Evolutionary conservation across 2,888 invertebrate species (phyloP).

Genomic region (Brenthis daphne): DNA sequence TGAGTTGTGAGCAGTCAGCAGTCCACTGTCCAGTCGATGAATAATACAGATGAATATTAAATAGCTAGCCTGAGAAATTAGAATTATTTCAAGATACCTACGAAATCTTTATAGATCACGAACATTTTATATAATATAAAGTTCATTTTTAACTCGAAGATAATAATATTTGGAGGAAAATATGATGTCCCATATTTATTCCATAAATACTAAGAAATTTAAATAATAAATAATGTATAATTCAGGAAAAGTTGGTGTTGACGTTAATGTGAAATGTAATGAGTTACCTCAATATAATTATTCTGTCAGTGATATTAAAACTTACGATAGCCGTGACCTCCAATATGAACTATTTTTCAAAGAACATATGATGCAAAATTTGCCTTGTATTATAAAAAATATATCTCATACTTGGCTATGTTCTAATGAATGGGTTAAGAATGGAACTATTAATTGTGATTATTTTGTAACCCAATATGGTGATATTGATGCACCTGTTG

Average conservation of each 20-base stretch:
- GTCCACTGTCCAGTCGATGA: no score
- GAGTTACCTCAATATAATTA: conserved; percentile 5
- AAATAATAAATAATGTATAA: conserved; percentile 1
- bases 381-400: conserved; percentile 86
- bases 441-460: conserved; percentile 83
- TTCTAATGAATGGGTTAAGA: conserved; percentile 82
- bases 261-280: conserved; percentile 3
- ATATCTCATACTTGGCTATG: conserved; percentile 85
- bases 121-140: no score
- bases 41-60: no score
- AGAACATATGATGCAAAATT: conserved; percentile 62
- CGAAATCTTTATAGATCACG: no score
- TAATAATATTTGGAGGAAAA: no score
- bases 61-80: no score
- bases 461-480: conserved; percentile 84
- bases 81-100: no score
- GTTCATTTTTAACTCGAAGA: no score
- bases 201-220: no score
- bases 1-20: no score
- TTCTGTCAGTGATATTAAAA: conserved; percentile 36
- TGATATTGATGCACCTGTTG: conserved; percentile 87
- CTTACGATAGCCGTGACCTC: conserved; percentile 42
- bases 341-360: conserved; percentile 83
- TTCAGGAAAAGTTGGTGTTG: conserved; percentile 41
- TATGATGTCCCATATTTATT: no score